phyloP scores from a whole-genome alignment of 2,797 vertebrate species.

The Podarcis siculus region DNA sequence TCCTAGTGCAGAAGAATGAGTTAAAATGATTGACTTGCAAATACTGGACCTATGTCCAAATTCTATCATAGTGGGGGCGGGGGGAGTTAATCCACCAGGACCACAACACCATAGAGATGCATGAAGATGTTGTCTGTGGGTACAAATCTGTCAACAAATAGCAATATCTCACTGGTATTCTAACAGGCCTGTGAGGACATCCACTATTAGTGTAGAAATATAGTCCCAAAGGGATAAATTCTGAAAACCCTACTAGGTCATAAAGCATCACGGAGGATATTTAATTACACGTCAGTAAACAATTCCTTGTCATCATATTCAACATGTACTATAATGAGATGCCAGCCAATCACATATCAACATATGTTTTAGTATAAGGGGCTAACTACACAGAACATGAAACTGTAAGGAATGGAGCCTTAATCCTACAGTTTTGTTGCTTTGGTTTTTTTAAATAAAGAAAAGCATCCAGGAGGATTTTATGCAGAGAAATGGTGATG shows the following conservation, averaged over 20 bases:
- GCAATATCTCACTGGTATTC: neutral
- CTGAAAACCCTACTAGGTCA: neutral
- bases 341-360: neutral
- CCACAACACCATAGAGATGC: neutral
- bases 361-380: neutral
- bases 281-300: neutral
- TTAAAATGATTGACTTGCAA: neutral
- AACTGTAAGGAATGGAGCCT: neutral
- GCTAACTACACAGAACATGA: neutral
- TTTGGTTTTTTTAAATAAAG: neutral
- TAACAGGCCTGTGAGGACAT: neutral
- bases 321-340: neutral
- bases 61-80: neutral
- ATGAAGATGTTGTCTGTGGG: neutral
- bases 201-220: neutral
- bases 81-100: neutral
- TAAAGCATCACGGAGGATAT: neutral
- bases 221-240: neutral
- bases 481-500: neutral
- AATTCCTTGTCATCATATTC: neutral
- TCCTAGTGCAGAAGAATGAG: too few relatives aligned
- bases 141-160: neutral
- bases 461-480: neutral
- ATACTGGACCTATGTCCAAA: neutral
- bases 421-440: neutral